Evolutionary conservation across 2,113 vertebrate species (phyloP).

Genomic region (Poeciliopsis retropinna): DNA sequence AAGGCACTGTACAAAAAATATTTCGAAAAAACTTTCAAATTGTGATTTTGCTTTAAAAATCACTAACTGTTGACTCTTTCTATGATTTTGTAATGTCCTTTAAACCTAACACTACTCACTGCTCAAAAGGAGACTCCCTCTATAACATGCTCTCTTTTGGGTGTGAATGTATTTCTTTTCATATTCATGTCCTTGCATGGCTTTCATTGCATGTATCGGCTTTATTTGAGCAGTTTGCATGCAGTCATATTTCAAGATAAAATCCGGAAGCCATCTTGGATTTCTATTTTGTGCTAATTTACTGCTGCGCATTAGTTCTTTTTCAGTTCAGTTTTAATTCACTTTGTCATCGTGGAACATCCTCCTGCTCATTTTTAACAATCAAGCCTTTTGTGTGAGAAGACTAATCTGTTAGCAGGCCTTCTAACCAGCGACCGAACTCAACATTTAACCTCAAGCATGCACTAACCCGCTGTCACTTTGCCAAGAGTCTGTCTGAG

Average conservation of each 20-base stretch:
- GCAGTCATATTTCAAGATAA: constrained; percentile 57
- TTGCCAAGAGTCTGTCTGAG: constrained; percentile 60
- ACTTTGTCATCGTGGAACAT: constrained; percentile 5
- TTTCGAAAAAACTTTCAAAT: background rate
- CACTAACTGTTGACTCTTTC: background rate
- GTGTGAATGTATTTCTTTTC: constrained; percentile 70
- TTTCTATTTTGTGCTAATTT: constrained; percentile 13
- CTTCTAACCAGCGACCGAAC: constrained; percentile 38
- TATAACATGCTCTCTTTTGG: constrained; percentile 44
- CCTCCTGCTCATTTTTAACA: constrained; percentile 27
- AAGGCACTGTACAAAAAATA: background rate
- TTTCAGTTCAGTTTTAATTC: constrained; percentile 3
- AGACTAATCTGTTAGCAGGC: constrained; percentile 44
- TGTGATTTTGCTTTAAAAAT: constrained; percentile 4
- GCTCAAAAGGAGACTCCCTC: constrained; percentile 19
- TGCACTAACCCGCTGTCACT: constrained; percentile 52
- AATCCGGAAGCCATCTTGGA: constrained; percentile 40
- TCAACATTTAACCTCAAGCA: constrained; percentile 56
- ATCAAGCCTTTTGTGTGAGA: constrained; percentile 29
- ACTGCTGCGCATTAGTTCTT: background rate
- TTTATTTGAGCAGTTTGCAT: constrained; percentile 75
- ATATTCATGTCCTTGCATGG: constrained; percentile 74
- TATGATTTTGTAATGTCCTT: background rate
- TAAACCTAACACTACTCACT: constrained; percentile 20
- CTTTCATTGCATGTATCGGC: constrained; percentile 29